These are phyloP conservation scores for Parazoanthus swiftii DNA, from an alignment of 92 coral and sea anemone genomes.

Conservation along the genomic window DNA sequence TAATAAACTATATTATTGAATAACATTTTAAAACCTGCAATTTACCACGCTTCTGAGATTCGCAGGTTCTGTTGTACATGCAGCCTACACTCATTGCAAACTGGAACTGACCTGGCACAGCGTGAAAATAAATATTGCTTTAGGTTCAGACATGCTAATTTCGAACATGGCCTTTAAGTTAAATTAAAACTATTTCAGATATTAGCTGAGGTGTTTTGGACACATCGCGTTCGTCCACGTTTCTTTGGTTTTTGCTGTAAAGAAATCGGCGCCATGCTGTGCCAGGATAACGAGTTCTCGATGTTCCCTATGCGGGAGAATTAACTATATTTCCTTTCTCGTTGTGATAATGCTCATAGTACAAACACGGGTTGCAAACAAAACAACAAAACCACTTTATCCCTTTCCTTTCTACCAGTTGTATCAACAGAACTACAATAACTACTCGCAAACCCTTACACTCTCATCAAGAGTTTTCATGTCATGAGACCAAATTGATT, in stretches of 20 bases:
- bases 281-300: background rate
- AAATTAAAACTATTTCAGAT: background rate
- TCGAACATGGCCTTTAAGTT: background rate
- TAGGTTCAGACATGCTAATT: background rate
- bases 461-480: background rate
- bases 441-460: background rate
- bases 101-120: background rate
- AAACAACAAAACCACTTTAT: background rate
- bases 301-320: slow-evolving; percentile 10
- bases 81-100: background rate
- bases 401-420: background rate
- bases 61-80: background rate
- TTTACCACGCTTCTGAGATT: no score
- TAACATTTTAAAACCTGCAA: no score
- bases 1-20: no score
- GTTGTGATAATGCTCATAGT: background rate
- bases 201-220: background rate
- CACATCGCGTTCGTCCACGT: background rate
- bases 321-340: background rate
- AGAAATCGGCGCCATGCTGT: background rate
- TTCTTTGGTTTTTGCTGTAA: background rate
- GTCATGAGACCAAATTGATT: background rate
- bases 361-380: background rate
- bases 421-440: background rate
- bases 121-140: background rate